Conservation (phyloP, 2,888 invertebrate genomes). For the Limnephilus auricula region DNA sequence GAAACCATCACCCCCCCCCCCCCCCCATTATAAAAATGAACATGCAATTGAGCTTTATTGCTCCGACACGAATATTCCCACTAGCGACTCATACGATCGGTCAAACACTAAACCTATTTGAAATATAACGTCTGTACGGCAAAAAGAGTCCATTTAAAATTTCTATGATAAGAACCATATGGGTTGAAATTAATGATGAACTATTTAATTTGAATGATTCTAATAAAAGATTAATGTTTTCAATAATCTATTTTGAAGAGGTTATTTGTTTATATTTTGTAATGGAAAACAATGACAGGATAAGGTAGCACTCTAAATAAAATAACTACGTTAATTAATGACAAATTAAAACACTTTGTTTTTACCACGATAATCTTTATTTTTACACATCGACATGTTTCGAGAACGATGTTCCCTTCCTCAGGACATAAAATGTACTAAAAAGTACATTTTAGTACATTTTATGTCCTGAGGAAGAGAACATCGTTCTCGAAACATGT, state of each 20-base stretch:
- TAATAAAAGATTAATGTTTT: background rate
- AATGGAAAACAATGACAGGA: no score
- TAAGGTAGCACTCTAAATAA: no score
- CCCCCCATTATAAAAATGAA: background rate
- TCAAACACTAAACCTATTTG: background rate
- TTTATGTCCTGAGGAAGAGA: no score
- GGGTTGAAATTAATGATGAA: background rate
- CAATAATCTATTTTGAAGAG: background rate
- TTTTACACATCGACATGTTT: no score
- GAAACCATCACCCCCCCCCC: background rate
- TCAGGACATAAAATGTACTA: no score
- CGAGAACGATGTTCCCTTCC: no score
- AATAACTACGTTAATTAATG: no score
- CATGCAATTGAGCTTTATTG: background rate
- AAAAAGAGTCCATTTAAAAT: background rate
- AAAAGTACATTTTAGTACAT: no score
- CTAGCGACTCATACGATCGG: background rate
- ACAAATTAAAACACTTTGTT: no score
- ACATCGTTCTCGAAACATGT: no score
- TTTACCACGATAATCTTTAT: no score
- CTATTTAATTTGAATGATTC: background rate
- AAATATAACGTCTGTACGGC: background rate
- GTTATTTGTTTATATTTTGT: no score
- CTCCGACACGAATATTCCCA: background rate
- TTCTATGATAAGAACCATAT: background rate